Conservation (phyloP, 2,888 invertebrate species). For the Drosophila recens region DNA sequence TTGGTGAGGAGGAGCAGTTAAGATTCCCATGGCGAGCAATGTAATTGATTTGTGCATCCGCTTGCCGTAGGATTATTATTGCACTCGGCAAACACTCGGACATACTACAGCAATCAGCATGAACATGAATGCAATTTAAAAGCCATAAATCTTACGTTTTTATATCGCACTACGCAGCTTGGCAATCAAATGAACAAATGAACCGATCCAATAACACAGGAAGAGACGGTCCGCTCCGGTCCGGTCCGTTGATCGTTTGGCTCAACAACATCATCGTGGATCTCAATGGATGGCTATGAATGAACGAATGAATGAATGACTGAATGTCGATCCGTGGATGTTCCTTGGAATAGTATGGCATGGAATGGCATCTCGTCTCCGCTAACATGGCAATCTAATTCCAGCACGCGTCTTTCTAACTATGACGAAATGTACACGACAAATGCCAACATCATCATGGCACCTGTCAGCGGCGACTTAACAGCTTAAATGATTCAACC, state of each 20-base stretch:
- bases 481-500: constrained; percentile 63
- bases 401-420: constrained; percentile 69
- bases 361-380: constrained; percentile 25
- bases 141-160: constrained; percentile 71
- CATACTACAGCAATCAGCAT: constrained; percentile 45
- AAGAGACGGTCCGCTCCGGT: constrained; percentile 35
- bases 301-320: constrained; percentile 2
- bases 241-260: constrained; percentile 41
- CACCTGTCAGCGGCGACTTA: constrained; percentile 73
- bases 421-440: constrained; percentile 61
- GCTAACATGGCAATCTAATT: constrained; percentile 48
- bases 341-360: constrained; percentile 2
- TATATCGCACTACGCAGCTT: constrained; percentile 48
- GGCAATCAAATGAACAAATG: constrained; percentile 66
- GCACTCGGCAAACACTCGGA: constrained; percentile 16
- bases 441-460: constrained; percentile 52
- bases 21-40: constrained; percentile 41
- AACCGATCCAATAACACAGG: constrained; percentile 43
- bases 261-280: constrained; percentile 29
- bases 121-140: constrained; percentile 71
- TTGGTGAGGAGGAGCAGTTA: constrained; percentile 30
- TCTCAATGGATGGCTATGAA: constrained; percentile 33
- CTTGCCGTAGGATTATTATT: constrained; percentile 32
- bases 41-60: constrained; percentile 70
- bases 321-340: not conserved